Evolutionary conservation across 1,140 invertebrate genomes (phyloP), one percentile per base, ranked within the genome.

Genomic region (Macrostomum lignano): DNA sequence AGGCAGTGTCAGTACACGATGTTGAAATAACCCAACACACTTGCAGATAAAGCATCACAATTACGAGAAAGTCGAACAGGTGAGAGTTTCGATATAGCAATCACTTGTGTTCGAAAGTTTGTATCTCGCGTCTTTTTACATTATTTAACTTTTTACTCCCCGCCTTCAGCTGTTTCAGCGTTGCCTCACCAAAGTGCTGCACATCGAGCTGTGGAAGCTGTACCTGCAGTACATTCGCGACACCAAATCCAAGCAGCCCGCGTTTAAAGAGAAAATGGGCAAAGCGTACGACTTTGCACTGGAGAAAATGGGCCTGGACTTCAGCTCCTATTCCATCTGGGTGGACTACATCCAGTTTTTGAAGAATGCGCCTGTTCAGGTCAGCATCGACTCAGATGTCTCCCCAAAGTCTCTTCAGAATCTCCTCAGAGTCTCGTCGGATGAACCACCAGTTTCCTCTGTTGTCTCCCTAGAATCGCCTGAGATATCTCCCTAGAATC

Each of bases 221-320:
- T 98, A 98, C 56, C 65, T 98, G 22, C 73, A 72, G 44, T 98
- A 98, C 61, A 81, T 98, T 9, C 86, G 86, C 64, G 84, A 94
- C 55, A 91, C 82, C 1, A 93, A 94, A 60, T 72, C 74, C 31
- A 71, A 72, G 41, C 64, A 88, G 28, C 70, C 78, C 10, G 81
- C 77, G 0, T 88, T 84, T 62, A 84, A 82, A 48, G 86, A 96
- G 56, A 96, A 93, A 64, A 88, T 96, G 76, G 84, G 84, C 0
- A 81, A 98, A 58, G 86, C 88, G 0, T 98, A 93, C 52, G 88
- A 96, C 57, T 96, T 94, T 64, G 86, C 91, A 0, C 55, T 96
- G 35, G 88, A 96, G 38, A 94, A 94, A 60, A 93, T 98, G 46
- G 91, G 91, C 2, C 74, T 93, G 69, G 86, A 94, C 46, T 76